Conservation (phyloP, 92 coral and sea anemone species). For the Blastomussa wellsi region DNA sequence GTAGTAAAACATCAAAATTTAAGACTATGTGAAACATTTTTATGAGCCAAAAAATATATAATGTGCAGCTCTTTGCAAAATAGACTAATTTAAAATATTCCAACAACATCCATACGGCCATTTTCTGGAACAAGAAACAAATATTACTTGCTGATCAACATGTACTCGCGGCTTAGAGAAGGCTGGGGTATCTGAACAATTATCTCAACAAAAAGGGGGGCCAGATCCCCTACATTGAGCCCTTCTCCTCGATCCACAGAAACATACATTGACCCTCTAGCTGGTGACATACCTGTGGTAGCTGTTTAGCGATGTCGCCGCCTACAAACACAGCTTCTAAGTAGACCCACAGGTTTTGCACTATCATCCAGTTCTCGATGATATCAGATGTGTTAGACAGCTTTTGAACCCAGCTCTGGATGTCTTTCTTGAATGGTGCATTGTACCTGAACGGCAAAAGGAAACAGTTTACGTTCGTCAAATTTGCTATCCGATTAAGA, state of each 20-base stretch:
- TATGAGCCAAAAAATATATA: background rate
- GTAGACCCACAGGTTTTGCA: conserved; percentile 92
- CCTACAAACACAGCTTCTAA: conserved; percentile 93
- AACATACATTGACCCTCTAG: background rate
- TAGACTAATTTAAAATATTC: too few relatives aligned
- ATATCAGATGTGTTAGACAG: conserved; percentile 92
- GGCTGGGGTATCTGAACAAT: background rate
- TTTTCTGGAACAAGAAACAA: background rate
- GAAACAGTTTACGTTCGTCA: background rate
- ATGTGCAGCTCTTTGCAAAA: background rate
- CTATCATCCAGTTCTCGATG: conserved; percentile 93
- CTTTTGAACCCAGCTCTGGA: conserved; percentile 88
- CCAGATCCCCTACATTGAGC: background rate
- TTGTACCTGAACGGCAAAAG: conserved; percentile 63
- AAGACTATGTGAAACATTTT: background rate
- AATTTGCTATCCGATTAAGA: too few relatives aligned
- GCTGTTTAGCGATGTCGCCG: conserved; percentile 91
- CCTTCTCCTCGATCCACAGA: too few relatives aligned
- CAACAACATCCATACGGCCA: background rate
- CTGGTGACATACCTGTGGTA: conserved; percentile 69
- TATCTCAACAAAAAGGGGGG: background rate
- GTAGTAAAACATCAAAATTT: background rate
- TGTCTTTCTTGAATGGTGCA: conserved; percentile 89
- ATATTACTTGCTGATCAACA: background rate
- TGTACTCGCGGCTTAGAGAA: too few relatives aligned